Percentiles rank a stretch among this genome's conserved stretches.
Conservation (phyloP, 2,888 invertebrate genomes). For the Drosophila helvetica region DNA sequence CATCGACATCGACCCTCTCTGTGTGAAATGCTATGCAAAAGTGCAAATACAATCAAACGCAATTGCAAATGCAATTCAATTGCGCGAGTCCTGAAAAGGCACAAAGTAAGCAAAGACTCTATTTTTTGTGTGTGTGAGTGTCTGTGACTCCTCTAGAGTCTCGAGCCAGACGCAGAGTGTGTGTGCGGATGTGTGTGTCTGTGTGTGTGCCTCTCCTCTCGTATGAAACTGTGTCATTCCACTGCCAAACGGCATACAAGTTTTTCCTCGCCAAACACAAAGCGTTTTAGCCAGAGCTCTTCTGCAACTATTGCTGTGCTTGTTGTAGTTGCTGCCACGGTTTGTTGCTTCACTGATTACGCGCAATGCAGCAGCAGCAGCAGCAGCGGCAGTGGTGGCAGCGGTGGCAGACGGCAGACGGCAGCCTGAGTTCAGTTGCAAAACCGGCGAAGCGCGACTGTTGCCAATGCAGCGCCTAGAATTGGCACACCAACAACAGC, state of each 20-base stretch:
- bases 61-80: constrained; percentile 24
- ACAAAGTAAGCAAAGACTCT: constrained; percentile 56
- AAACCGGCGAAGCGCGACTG: constrained; percentile 81
- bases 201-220: constrained; percentile 27
- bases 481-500: constrained; percentile 74
- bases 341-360: constrained; percentile 81
- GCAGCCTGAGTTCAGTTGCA: constrained; percentile 54
- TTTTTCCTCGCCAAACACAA: constrained; percentile 51
- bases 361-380: constrained; percentile 69
- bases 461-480: constrained; percentile 78
- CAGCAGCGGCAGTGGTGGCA: constrained; percentile 32
- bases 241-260: constrained; percentile 66
- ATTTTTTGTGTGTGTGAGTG: constrained; percentile 20
- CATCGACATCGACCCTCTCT: constrained; percentile 3
- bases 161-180: constrained; percentile 1
- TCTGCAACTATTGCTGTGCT: constrained; percentile 47
- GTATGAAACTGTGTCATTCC: constrained; percentile 76
- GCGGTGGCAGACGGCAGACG: constrained; percentile 36
- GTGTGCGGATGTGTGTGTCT: constrained; percentile 26
- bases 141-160: no score
- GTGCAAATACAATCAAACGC: constrained; percentile 21
- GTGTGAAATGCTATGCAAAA: constrained; percentile 32
- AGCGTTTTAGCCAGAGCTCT: constrained; percentile 1
- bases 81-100: constrained; percentile 30
- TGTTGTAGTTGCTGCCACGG: constrained; percentile 66